phyloP scores from a whole-genome alignment of 2,888 invertebrate genomes.

The Poecilus cupreus region DNA sequence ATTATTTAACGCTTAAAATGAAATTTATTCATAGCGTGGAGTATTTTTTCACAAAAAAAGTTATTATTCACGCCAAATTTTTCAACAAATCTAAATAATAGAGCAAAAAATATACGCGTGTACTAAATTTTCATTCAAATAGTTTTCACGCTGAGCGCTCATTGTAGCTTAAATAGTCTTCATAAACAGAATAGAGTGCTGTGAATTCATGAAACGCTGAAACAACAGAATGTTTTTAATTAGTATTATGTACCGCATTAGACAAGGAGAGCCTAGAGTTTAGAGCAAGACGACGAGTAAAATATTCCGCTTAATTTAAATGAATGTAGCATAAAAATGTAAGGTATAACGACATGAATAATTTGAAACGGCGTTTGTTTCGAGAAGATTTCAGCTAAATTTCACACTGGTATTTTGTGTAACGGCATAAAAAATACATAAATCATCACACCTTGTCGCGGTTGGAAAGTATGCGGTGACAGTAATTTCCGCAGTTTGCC shows the following conservation, averaged over 20 bases:
- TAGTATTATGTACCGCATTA: conserved; percentile 44
- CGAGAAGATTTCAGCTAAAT: conserved; percentile 2
- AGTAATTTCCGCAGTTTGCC: background rate
- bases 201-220: conserved; percentile 33
- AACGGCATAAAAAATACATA: background rate
- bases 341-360: conserved; percentile 37
- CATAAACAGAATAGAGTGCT: conserved; percentile 36
- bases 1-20: background rate
- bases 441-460: background rate
- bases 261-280: background rate
- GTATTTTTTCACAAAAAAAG: background rate
- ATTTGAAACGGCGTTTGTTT: conserved; percentile 25
- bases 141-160: conserved; percentile 25
- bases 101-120: background rate
- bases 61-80: conserved; percentile 9
- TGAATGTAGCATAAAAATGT: conserved; percentile 46
- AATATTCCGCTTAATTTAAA: conserved; percentile 42
- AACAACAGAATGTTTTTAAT: conserved; percentile 39
- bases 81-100: conserved; percentile 15
- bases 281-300: background rate
- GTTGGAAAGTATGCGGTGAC: background rate
- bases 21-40: background rate
- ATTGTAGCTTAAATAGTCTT: conserved; percentile 7
- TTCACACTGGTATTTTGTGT: conserved; percentile 2
- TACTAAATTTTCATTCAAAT: conserved; percentile 42